Evolutionary conservation across 2,888 invertebrate species (phyloP).

Genomic region (Cecidostiba fungosa): DNA sequence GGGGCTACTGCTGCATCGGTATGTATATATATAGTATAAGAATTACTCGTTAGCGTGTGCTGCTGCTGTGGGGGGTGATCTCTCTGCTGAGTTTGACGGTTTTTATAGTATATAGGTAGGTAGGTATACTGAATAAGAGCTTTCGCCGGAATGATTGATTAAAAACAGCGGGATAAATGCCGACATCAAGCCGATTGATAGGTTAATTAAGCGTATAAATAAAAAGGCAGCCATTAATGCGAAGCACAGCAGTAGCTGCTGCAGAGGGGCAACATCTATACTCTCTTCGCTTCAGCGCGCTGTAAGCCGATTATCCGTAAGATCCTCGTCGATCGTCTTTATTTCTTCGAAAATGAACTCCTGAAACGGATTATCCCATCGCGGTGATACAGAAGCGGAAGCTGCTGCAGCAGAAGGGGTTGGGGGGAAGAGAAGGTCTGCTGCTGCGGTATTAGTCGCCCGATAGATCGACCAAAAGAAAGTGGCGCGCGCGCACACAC

Average conservation of each 20-base stretch:
- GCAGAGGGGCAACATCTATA: conserved; percentile 22
- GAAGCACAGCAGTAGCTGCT: conserved; percentile 5
- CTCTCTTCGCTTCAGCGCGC: conserved; percentile 12
- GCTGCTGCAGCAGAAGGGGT: conserved; percentile 24
- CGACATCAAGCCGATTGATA: conserved; percentile 46
- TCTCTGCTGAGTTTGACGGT: neutral
- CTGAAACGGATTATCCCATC: conserved; percentile 71
- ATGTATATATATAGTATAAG: neutral
- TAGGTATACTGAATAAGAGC: neutral
- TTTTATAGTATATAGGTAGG: neutral
- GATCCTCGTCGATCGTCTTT: conserved; percentile 62
- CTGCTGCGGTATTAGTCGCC: conserved; percentile 68
- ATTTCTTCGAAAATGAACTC: conserved; percentile 65
- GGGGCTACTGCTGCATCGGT: neutral
- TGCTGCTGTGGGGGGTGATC: neutral
- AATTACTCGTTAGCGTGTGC: neutral
- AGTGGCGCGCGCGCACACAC: conserved; percentile 57
- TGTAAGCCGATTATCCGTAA: conserved; percentile 61
- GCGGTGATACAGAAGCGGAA: conserved; percentile 64
- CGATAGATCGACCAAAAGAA: conserved; percentile 68
- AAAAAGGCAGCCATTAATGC: conserved; percentile 59
- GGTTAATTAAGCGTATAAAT: conserved; percentile 60
- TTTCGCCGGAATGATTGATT: conserved; percentile 39
- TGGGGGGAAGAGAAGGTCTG: conserved; percentile 18
- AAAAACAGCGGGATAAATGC: conserved; percentile 36